These are phyloP conservation scores for Chiridota heheva DNA, from an alignment of 35 echinoderm and acorn worm species.

Conservation along the genomic window DNA sequence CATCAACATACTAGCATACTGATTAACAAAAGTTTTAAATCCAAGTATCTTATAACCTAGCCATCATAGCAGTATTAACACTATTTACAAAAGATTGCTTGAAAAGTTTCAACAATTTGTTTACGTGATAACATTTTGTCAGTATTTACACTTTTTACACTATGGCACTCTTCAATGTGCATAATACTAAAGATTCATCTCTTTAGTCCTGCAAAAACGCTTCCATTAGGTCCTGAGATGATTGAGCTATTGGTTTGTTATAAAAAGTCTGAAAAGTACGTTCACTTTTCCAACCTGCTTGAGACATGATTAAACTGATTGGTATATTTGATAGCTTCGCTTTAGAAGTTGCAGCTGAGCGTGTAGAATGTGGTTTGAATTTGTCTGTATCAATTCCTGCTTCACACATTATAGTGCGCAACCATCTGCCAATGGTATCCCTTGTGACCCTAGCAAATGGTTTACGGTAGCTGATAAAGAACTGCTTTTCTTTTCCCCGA, in stretches of 20 bases:
- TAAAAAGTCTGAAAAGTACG: slow-evolving; percentile 36
- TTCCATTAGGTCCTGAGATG: neutral
- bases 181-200: no score
- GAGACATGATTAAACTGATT: neutral
- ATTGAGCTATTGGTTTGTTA: slow-evolving; percentile 1
- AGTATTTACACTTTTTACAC: no score
- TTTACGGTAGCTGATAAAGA: slow-evolving; percentile 38
- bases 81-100: no score
- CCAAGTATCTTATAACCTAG: no score
- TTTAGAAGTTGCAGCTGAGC: slow-evolving; percentile 16
- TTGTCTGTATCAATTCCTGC: neutral
- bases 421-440: slow-evolving; percentile 45
- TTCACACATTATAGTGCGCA: neutral
- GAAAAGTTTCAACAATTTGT: no score
- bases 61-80: no score
- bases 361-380: slow-evolving; percentile 26
- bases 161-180: no score
- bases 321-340: neutral
- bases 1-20: no score
- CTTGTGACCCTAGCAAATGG: slow-evolving; percentile 2
- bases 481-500: slow-evolving; percentile 3
- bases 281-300: slow-evolving; percentile 33
- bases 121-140: no score
- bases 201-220: neutral
- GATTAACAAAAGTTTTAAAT: no score